Evolutionary conservation across 2,113 vertebrate genomes (phyloP), one percentile per base, ranked within the genome.

Genomic region (Corvus hawaiiensis): DNA sequence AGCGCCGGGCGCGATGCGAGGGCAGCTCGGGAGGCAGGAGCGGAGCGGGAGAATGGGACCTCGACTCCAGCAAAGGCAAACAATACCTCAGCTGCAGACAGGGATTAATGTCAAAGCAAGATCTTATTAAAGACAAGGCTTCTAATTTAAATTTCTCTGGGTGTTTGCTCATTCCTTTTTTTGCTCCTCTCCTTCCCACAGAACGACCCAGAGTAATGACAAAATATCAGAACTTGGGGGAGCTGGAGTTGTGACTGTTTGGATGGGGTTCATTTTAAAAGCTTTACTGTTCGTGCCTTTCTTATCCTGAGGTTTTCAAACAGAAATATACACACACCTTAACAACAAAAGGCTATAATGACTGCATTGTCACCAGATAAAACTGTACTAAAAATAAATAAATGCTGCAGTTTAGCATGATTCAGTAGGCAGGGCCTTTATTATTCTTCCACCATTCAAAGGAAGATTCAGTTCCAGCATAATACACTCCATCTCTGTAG

Each of bases 311-410:
- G n/a, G 58, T 82, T 93, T 95, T 96, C 80, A 86, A 84, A 84
- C 6, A 90, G 92, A 90, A 91, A 78, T 56, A 93, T 22, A 93
- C 58, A 87, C 86, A 84, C 64, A 92, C 73, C 84, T 94, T 87
- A 89, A 94, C 80, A 94, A 95, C 84, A 96, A 91, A 94, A 74
- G 69, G 46, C 85, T 84, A 27, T 93, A 85, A 93, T 89, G 79
- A 87, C 83, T 84, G 92, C 80, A 51, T 90, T 96, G 90, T 92
- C 94, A 93, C 68, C 78, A 84, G 90, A 87, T 71, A 89, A 94
- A 96, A 94, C 92, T 46, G 59, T 10, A 77, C 93, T 96, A 93
- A 93, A 92, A 96, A 93, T 92, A 96, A 96, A 94, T 81, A 94
- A 96, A 94, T 68, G 90, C 85, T 90, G 84, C 90, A 94, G 87